These are phyloP conservation scores for Myotis findleyi DNA, from an alignment of 2,797 vertebrate species.

Conservation along the genomic window DNA sequence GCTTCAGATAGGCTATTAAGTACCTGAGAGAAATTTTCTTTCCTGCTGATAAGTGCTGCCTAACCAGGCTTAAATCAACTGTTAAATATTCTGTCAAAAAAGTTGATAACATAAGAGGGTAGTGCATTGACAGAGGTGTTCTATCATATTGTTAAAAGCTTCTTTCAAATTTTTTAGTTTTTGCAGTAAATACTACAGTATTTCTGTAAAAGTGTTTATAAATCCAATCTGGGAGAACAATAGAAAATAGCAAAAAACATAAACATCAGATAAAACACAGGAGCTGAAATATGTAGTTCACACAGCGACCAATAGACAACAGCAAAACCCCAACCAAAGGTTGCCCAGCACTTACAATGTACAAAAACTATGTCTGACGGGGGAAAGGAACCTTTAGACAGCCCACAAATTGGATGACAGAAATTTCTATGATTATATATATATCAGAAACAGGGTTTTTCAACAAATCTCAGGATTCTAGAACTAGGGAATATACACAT, in stretches of 20 bases:
- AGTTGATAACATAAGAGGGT: constrained; percentile 31
- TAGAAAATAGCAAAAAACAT: neutral
- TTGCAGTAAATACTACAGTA: neutral
- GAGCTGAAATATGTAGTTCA: neutral
- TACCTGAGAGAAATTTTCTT: constrained; percentile 33
- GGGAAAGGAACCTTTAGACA: neutral
- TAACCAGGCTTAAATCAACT: constrained; percentile 46
- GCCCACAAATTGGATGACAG: neutral
- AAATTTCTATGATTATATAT: neutral
- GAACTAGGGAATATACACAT: neutral
- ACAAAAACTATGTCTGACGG: neutral
- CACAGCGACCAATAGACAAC: neutral
- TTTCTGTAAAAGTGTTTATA: constrained; percentile 26
- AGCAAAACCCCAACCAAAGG: neutral
- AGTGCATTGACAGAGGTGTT: neutral
- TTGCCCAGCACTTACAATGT: neutral
- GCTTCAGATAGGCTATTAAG: constrained; percentile 4
- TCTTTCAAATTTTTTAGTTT: constrained; percentile 24
- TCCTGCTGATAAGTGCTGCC: neutral
- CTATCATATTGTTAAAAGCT: constrained; percentile 31
- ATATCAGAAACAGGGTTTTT: neutral
- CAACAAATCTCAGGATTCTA: neutral
- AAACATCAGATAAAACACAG: neutral
- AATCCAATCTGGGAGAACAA: neutral
- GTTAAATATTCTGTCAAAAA: constrained; percentile 63